phyloP scores from a whole-genome alignment of 2,888 invertebrate genomes.

The Apoda limacodes region DNA sequence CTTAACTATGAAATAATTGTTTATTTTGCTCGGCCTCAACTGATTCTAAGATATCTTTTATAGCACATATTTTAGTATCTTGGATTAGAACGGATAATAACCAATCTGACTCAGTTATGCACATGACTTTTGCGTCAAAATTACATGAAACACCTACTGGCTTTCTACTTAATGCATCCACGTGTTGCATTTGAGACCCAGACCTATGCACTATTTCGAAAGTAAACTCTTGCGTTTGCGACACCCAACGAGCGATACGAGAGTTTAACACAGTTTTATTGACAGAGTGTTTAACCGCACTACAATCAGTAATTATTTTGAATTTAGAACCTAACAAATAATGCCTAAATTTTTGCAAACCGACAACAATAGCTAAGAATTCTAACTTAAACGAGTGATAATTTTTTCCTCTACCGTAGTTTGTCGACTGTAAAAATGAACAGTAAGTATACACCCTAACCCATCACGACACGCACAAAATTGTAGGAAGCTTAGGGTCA shows the following conservation, averaged over 20 bases:
- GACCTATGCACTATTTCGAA: slow-evolving; percentile 24
- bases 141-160: slow-evolving; percentile 8
- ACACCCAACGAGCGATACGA: slow-evolving; percentile 29
- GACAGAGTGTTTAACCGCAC: slow-evolving; percentile 8
- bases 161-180: slow-evolving; percentile 19
- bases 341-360: slow-evolving; percentile 12
- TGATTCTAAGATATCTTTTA: slow-evolving; percentile 12
- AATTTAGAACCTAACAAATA: slow-evolving; percentile 9
- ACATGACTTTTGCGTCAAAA: slow-evolving; percentile 4
- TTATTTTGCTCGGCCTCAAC: slow-evolving; percentile 14
- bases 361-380: slow-evolving; percentile 6
- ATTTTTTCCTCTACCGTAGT: slow-evolving; percentile 5
- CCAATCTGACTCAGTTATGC: slow-evolving; percentile 20
- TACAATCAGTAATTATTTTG: slow-evolving; percentile 13
- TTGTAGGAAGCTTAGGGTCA: slow-evolving; percentile 4
- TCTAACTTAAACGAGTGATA: slow-evolving; percentile 10
- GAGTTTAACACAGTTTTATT: slow-evolving; percentile 22
- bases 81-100: slow-evolving; percentile 14
- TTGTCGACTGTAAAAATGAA: slow-evolving; percentile 5
- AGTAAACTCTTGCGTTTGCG: slow-evolving; percentile 25
- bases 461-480: slow-evolving; percentile 3
- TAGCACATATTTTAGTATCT: slow-evolving; percentile 9
- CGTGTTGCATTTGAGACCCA: slow-evolving; percentile 12
- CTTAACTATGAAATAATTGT: slow-evolving; percentile 16
- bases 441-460: slow-evolving; percentile 1